Percentiles rank a stretch among this genome's conserved stretches.
phyloP scores from a whole-genome alignment of 2,113 vertebrate species.

The Natator depressus region DNA sequence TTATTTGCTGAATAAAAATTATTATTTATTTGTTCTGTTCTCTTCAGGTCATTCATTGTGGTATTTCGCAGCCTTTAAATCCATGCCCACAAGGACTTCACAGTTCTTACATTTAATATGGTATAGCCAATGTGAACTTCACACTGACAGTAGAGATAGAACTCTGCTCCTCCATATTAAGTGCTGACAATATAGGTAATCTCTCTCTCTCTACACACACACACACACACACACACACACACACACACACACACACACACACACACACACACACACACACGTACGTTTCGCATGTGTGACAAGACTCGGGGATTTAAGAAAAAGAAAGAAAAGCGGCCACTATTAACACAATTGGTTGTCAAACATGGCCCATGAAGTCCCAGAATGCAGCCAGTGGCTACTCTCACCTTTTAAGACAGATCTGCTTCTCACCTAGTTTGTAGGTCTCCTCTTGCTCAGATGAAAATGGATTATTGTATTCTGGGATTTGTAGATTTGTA shows the following conservation, averaged over 20 bases:
- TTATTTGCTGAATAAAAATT: rapidly evolving
- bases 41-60: neutral
- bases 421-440: rapidly evolving
- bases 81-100: neutral
- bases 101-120: neutral
- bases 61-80: neutral
- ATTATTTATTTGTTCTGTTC: neutral
- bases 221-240: rapidly evolving
- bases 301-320: neutral
- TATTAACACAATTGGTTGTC: neutral
- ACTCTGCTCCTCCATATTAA: neutral
- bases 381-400: neutral
- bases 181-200: neutral
- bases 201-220: rapidly evolving
- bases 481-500: neutral
- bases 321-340: neutral
- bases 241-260: too few species aligned
- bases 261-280: neutral
- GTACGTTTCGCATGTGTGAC: too few species aligned
- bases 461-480: neutral
- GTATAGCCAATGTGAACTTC: neutral
- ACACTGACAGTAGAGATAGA: neutral
- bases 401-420: neutral
- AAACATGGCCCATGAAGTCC: neutral
- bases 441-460: neutral